Evolutionary conservation across 2,888 invertebrate genomes (phyloP).

Genomic region (Cryptosula pallasiana): DNA sequence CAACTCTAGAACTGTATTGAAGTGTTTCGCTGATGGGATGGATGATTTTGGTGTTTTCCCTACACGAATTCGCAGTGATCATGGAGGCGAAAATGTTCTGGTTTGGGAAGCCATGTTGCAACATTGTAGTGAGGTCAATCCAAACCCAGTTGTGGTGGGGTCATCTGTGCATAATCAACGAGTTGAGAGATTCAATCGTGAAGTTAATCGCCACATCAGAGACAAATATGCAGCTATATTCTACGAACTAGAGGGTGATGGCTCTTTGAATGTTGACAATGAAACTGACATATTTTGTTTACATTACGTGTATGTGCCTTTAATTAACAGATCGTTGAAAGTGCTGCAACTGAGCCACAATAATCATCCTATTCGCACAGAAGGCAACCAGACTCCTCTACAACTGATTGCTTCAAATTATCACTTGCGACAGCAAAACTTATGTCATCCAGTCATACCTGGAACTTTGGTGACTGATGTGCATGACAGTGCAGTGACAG

Average conservation of each 20-base stretch:
- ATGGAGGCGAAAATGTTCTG: not conserved
- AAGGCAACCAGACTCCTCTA: not conserved
- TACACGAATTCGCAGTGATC: not conserved
- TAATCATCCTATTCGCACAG: not conserved
- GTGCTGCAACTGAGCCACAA: not conserved
- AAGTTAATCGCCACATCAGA: not conserved
- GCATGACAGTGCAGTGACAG: too few species aligned
- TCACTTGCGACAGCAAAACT: too few species aligned
- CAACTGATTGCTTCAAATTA: not conserved
- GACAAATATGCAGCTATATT: not conserved
- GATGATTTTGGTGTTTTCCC: not conserved
- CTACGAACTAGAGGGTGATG: not conserved
- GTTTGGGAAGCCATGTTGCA: not conserved
- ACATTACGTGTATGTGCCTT: not conserved
- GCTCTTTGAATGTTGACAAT: not conserved
- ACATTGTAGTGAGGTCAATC: not conserved
- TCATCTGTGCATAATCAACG: not conserved
- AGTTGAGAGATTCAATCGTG: not conserved
- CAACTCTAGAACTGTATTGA: not conserved
- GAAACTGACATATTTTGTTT: not conserved
- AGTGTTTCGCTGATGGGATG: not conserved
- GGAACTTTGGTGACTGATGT: too few species aligned
- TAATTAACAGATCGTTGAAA: not conserved
- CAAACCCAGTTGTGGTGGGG: not conserved
- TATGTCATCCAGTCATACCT: too few species aligned